Conservation (phyloP, 2,113 vertebrate genomes). For the Petroica traversi region DNA sequence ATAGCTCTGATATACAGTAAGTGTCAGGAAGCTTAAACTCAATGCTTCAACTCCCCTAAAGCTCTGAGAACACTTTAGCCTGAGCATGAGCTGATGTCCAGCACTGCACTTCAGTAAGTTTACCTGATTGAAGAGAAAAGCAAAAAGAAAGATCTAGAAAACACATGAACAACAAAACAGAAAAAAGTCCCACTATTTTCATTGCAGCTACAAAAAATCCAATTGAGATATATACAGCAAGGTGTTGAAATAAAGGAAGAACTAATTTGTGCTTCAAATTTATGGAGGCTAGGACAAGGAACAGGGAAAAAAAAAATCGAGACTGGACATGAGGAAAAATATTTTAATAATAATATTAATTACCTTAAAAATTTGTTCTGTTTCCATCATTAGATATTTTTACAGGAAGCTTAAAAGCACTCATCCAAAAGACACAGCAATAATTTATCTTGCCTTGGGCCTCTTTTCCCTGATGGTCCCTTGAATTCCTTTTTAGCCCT, state of each 20-base stretch:
- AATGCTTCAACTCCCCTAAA: background rate
- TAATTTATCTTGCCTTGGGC: background rate
- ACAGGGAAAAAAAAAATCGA: background rate
- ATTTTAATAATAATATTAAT: background rate
- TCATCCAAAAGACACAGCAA: background rate
- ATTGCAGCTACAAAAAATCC: background rate
- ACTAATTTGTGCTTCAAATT: background rate
- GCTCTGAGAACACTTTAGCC: background rate
- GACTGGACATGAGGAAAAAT: background rate
- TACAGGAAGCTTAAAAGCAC: background rate
- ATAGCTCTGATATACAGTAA: background rate
- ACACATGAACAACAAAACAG: background rate
- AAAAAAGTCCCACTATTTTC: fast-evolving
- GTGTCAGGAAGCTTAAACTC: background rate
- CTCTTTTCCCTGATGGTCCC: background rate
- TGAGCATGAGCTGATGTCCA: background rate
- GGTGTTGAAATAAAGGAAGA: background rate
- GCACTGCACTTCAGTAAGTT: background rate
- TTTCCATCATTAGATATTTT: background rate
- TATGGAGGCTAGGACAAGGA: background rate
- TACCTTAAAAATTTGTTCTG: background rate
- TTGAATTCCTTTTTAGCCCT: background rate
- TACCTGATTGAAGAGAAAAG: background rate
- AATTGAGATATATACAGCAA: background rate
- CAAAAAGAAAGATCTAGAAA: background rate